Percentiles rank a stretch among this genome's conserved stretches.
phyloP scores from a whole-genome alignment of 2,797 vertebrate species.

The Hoplostethus mediterraneus region DNA sequence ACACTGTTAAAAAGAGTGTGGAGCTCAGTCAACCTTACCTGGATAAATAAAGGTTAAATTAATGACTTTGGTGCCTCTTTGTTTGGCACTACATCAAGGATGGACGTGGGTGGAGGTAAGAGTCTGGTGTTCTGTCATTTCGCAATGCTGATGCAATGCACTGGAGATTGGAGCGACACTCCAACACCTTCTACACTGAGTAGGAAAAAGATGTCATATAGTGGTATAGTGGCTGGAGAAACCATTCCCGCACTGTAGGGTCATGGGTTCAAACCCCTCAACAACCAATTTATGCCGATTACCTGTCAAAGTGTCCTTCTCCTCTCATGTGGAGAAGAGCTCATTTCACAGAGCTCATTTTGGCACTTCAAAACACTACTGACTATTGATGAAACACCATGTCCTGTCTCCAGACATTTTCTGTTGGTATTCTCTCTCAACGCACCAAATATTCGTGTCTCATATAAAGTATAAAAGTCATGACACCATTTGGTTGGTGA shows the following conservation, averaged over 20 bases:
- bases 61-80: not conserved
- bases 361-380: no score
- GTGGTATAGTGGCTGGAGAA: not conserved
- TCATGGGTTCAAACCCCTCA: not conserved
- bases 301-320: constrained; percentile 5
- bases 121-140: not conserved
- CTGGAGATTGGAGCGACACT: not conserved
- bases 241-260: not conserved
- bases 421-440: constrained; percentile 1
- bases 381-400: constrained; percentile 6
- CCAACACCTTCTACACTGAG: not conserved
- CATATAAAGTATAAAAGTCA: constrained; percentile 12
- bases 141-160: not conserved
- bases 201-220: not conserved
- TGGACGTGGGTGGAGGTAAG: no score
- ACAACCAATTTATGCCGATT: constrained; percentile 14
- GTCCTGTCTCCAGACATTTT: not conserved
- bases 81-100: no score
- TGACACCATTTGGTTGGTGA: no score
- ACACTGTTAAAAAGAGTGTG: not conserved
- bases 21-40: constrained; percentile 1
- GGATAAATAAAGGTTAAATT: not conserved
- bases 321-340: no score
- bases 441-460: constrained; percentile 16
- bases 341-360: no score